Evolutionary conservation across 1,140 invertebrate species (phyloP), one percentile per base, ranked within the genome.

Genomic region (Coenobita brevimanus): DNA sequence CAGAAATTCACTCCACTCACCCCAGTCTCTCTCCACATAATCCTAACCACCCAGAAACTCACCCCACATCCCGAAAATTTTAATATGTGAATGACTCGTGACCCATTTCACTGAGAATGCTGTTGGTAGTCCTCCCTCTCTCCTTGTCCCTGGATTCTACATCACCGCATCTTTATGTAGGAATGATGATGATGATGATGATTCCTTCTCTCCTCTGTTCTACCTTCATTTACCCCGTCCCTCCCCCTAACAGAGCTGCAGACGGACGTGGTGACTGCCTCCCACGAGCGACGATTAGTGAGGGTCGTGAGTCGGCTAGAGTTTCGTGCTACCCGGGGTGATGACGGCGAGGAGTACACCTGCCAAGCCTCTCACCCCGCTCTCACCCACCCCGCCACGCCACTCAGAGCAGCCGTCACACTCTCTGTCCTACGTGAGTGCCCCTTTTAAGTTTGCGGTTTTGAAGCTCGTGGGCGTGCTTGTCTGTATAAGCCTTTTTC

Each of bases 341-440:
- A 85, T 36, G 82, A 85, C 57, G 50, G 36, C 13, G 62, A 43
- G 21, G 38, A 78, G 71, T 78, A 67, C 54, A 54, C 69, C 1
- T 85, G 82, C 46, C 69, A 71, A 10, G 69, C 82, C 33, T 17
- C 24, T 1, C 82, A 85, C 8, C 82, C 82, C 17, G 82, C 82
- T 13, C 54, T 85, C 3, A 27, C 36, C 67, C n/a, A 73, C 27
- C 27, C 64, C n/a, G 27, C 43, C 3, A 3, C 41, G 33, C 57
- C 69, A 0, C 73, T 85, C 21, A 36, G 36, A 10, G 82, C 82
- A 24, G 57, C 69, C 54, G 50, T 85, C 24, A 76, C 60, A 33
- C 71, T 85, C 36, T 85, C 82, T 21, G 82, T 85, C 54, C 71
- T 85, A 4, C 82, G 82, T 85, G 82, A 85, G 82, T 85, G n/a